Percentiles rank a stretch among this genome's conserved stretches.
Conservation (phyloP, 2,113 vertebrate species). For the Phylloscopus trochilus region DNA sequence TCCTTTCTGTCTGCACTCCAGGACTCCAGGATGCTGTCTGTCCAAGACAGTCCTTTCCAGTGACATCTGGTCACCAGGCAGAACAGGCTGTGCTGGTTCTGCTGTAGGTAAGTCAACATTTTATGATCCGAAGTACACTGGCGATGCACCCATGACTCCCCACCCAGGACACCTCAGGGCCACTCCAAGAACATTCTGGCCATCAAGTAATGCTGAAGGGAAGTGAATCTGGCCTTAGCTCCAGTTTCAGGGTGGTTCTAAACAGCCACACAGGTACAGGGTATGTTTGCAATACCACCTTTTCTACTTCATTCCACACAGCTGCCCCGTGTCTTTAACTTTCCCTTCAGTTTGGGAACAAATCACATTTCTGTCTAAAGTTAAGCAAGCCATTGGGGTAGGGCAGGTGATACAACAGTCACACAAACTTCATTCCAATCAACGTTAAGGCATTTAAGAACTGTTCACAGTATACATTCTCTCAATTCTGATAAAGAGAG, state of each 20-base stretch:
- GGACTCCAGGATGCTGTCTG: not conserved
- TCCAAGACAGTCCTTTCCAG: not conserved
- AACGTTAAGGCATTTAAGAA: not conserved
- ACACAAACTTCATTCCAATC: not conserved
- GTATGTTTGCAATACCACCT: not conserved
- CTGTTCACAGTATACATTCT: not conserved
- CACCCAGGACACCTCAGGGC: not conserved
- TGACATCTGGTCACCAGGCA: not conserved
- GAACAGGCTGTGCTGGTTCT: slow-evolving; percentile 16
- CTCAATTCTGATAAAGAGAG: not conserved
- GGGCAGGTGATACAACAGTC: not conserved
- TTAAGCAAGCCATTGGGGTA: not conserved
- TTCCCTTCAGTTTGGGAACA: not conserved
- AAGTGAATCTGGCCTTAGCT: not conserved
- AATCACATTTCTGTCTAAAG: not conserved
- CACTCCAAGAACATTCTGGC: not conserved
- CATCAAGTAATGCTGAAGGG: not conserved
- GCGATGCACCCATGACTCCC: not conserved
- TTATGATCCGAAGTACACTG: not conserved
- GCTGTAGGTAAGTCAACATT: not conserved
- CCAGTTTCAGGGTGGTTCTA: not conserved
- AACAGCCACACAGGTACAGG: not conserved
- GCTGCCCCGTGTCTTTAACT: not conserved
- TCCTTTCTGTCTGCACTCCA: not conserved
- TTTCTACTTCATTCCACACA: not conserved